These are phyloP conservation scores for Craniophora ligustri DNA, from an alignment of 2,888 invertebrate species.

Conservation along the genomic window DNA sequence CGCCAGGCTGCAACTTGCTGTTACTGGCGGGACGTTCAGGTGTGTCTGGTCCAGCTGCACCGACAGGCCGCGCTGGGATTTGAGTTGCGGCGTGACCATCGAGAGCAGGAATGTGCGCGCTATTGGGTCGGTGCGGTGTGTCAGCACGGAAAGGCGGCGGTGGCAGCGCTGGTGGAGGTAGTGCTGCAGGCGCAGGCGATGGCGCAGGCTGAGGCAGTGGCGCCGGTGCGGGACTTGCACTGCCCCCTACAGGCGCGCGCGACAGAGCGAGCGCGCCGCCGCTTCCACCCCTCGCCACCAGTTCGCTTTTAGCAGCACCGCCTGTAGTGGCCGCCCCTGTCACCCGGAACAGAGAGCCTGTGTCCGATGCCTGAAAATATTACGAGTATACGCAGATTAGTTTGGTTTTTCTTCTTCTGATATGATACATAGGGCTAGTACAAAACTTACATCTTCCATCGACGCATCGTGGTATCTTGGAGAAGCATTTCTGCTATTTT, in stretches of 20 bases:
- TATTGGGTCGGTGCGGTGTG: conserved; percentile 77
- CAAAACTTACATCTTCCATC: conserved; percentile 87
- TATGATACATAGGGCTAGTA: conserved; percentile 29
- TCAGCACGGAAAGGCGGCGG: conserved; percentile 90
- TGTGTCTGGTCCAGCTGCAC: conserved; percentile 80
- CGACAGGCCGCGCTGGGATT: conserved; percentile 80
- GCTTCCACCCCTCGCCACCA: conserved; percentile 91
- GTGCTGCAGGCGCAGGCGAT: conserved; percentile 91
- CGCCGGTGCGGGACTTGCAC: conserved; percentile 90
- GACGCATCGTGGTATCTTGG: conserved; percentile 85
- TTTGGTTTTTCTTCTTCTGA: too few relatives aligned
- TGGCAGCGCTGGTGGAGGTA: conserved; percentile 90
- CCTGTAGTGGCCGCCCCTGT: conserved; percentile 88
- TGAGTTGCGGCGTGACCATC: conserved; percentile 83
- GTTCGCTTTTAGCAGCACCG: conserved; percentile 90
- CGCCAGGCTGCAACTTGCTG: conserved; percentile 82
- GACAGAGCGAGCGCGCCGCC: conserved; percentile 89
- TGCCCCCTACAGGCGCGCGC: conserved; percentile 89
- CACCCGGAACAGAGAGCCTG: conserved; percentile 83
- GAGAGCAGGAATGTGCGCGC: conserved; percentile 82
- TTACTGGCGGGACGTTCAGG: conserved; percentile 83
- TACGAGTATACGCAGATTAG: too few relatives aligned
- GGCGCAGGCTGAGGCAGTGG: conserved; percentile 91
- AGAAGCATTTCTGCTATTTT: conserved; percentile 86
- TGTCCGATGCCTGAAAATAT: conserved; percentile 79